Base-by-base conservation (phyloP, 2,888 invertebrate genomes). In the Gerris lacustris region DNA sequence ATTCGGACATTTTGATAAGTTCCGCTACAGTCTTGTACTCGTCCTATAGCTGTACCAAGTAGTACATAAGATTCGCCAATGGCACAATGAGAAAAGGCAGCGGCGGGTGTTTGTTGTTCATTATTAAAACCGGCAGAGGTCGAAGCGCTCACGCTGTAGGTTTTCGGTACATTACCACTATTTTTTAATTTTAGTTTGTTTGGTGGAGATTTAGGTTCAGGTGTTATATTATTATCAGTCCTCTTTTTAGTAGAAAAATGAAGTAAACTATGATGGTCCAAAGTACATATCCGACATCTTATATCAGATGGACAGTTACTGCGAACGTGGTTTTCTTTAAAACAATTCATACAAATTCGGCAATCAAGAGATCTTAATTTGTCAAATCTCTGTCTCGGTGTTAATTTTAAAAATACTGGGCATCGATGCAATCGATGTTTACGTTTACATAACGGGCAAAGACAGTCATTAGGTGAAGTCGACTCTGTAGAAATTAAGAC, bases 291-390 rank as follows among this genome's bases (percentile, higher is more conserved):
- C 9, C 44, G 68, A 17, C 66, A 66, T 31, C 66, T 31, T 6
- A 18, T 6, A 9, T n/a, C 4, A 6, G 47, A 47, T 44, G 44
- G n/a, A 18, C 47, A 44, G 6, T 31, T 44, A 15, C 17, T 17
- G 4, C 18, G 9, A 47, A 45, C 6, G 2, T 44, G 17, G n/a
- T 31, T 17, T 6, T 31, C 31, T 31, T 31, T 45, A 7, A 68
- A 45, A 45, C 68, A 68, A 68, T 68, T 68, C 6, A 68, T 45
- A 68, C 68, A 68, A 44, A 68, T 6, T n/a, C 45, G 15, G 17
- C 11, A n/a, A 11, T 55, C 5, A 11, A 55, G 15, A 17, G n/a
- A 44, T 45, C 17, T 45, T 7, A 68, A 5, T 68, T 45, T 45
- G 7, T n/a, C n/a, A 17, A 45, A 47, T 47, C 68, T 68, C 45